Percentiles rank a stretch among this genome's conserved stretches.
These are phyloP conservation scores for Pachyseris speciosa DNA, from an alignment of 64 coral and sea anemone genomes.

Conservation along the genomic window DNA sequence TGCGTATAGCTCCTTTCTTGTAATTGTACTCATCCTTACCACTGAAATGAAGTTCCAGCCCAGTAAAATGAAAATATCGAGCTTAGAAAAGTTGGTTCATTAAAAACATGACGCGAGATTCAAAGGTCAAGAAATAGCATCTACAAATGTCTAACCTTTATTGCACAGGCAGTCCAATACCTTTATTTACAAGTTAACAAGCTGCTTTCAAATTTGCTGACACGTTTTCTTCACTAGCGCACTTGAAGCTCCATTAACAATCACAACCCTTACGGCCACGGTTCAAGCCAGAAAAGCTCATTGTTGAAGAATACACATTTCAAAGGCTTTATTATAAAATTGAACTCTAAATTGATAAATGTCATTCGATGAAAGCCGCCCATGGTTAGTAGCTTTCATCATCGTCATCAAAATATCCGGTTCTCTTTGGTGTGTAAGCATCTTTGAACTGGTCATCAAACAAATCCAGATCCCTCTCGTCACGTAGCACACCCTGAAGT, in stretches of 20 bases:
- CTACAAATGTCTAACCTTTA: not conserved
- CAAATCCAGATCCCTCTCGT: constrained; percentile 82
- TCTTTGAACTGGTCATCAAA: constrained; percentile 93
- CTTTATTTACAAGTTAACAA: not conserved
- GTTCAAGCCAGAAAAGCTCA: not conserved
- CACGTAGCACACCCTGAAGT: constrained; percentile 91
- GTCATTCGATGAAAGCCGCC: not conserved
- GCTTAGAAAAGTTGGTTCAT: too few species aligned
- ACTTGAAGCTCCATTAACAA: not conserved
- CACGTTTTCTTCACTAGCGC: not conserved
- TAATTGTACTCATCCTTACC: too few species aligned
- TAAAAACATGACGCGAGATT: too few species aligned
- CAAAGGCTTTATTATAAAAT: not conserved
- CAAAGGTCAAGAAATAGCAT: not conserved
- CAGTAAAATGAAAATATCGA: too few species aligned
- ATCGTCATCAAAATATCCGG: constrained; percentile 90
- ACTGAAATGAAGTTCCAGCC: too few species aligned
- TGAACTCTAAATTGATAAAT: not conserved
- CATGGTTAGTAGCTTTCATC: constrained; percentile 55
- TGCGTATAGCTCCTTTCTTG: too few species aligned
- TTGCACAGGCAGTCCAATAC: not conserved
- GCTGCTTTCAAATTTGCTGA: not conserved
- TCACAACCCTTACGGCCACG: not conserved
- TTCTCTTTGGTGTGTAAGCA: constrained; percentile 75
- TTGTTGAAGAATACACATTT: not conserved